These are phyloP conservation scores for Hemistola chrysoprasaria DNA, from an alignment of 2,888 invertebrate genomes.

Conservation along the genomic window DNA sequence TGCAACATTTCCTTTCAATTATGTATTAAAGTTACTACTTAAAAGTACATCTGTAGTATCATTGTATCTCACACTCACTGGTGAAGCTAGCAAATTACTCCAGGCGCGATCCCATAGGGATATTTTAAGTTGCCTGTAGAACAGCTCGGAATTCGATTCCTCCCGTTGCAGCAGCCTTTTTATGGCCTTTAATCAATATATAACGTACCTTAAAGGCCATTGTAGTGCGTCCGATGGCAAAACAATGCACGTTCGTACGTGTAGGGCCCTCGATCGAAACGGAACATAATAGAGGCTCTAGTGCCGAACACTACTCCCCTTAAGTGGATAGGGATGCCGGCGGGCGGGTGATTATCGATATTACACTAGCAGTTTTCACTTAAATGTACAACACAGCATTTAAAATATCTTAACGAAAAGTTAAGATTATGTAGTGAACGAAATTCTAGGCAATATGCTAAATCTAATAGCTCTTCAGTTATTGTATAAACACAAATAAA, in stretches of 20 bases:
- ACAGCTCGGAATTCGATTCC: conserved; percentile 18
- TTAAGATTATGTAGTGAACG: too few species aligned
- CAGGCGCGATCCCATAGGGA: conserved; percentile 8
- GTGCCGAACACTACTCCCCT: conserved; percentile 32
- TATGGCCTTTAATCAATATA: conserved; percentile 38
- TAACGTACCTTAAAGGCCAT: conserved; percentile 33
- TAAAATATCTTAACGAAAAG: too few species aligned
- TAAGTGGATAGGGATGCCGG: conserved; percentile 30
- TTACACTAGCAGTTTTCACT: conserved; percentile 17
- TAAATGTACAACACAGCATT: conserved; percentile 9
- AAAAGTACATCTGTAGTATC: not conserved
- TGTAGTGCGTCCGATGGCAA: conserved; percentile 45
- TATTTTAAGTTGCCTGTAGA: conserved; percentile 14
- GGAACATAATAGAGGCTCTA: conserved; percentile 38
- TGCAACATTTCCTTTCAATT: too few species aligned
- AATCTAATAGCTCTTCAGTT: too few species aligned
- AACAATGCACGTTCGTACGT: conserved; percentile 48
- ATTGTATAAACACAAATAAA: too few species aligned
- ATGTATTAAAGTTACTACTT: too few species aligned
- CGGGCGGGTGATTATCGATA: conserved; percentile 22
- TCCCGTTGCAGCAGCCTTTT: conserved; percentile 21
- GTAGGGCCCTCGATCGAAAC: conserved; percentile 39
- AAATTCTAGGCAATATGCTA: too few species aligned
- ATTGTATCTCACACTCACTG: conserved; percentile 9
- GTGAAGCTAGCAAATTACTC: conserved; percentile 1